Evolutionary conservation across 2,888 invertebrate species (phyloP), one percentile per base, ranked within the genome.

Genomic region (Agriopis aurantiaria): DNA sequence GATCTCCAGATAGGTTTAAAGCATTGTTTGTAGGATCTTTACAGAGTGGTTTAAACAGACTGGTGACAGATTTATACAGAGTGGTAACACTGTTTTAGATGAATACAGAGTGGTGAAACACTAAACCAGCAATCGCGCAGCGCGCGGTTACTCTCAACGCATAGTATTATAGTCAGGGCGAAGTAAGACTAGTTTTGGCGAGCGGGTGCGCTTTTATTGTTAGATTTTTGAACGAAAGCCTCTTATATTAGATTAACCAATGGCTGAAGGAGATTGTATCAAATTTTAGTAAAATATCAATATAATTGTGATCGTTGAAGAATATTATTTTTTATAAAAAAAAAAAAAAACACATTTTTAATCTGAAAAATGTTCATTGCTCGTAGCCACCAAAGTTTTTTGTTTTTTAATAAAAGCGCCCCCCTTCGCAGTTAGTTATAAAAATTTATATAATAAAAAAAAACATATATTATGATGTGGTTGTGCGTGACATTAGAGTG

Each of bases 401-500:
- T 33, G n/a, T 33, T 33, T 5, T 5, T 5, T 0, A 33, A 33
- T 43, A 49, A 43, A 49, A 66, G 66, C 59, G 65, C 63, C 48
- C 55, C 63, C 23, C n/a, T 17, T 53, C 59, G 66, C 55, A 14
- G 43, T 70, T 70, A 85, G 84, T 77, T 85, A 82, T 84, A 75
- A 76, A 76, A 78, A 81, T 65, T 68, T 76, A 75, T 59, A 69
- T 69, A 71, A 67, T 71, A 66, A 63, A 69, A 76, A n/a, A 81
- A 78, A 80, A 23, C 17, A 23, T 83, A 83, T 81, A 79, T 23
- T 80, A 80, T 82, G 81, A 82, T 80, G 82, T 72, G 87, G 89
- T 89, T 89, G 91, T 90, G 90, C 88, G 88, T 89, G 89, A 84
- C 84, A 74, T 68, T 80, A 78, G 55, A 45, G 69, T 14, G 68